Conservation (phyloP, 2,797 vertebrate genomes). For the Tauraco hartlaubi region DNA sequence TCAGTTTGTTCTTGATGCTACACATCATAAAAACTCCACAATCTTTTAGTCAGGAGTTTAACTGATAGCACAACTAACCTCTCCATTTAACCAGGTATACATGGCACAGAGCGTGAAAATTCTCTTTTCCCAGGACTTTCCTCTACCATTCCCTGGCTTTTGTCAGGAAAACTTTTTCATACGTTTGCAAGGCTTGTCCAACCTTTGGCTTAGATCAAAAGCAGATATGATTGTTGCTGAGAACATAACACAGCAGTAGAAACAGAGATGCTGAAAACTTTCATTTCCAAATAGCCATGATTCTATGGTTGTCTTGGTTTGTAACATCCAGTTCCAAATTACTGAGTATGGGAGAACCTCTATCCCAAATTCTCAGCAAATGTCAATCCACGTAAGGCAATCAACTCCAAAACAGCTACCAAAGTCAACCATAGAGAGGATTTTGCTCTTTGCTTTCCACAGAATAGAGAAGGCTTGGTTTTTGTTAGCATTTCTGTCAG, state of each 20-base stretch:
- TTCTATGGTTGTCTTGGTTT: background rate
- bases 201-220: background rate
- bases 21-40: background rate
- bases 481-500: background rate
- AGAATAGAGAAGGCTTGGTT: background rate
- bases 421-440: background rate
- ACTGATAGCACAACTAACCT: background rate
- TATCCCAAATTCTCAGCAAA: background rate
- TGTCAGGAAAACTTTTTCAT: background rate
- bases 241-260: background rate
- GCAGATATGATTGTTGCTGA: background rate
- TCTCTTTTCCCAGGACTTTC: background rate
- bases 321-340: background rate
- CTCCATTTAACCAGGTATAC: background rate
- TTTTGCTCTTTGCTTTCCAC: background rate
- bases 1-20: background rate
- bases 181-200: background rate
- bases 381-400: background rate
- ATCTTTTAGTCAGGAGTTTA: background rate
- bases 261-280: background rate
- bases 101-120: background rate
- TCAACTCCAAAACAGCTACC: background rate
- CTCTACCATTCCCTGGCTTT: background rate
- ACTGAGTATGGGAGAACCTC: background rate
- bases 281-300: background rate